Base-by-base conservation (phyloP, 2,113 vertebrate species). In the Megalops atlanticus region DNA sequence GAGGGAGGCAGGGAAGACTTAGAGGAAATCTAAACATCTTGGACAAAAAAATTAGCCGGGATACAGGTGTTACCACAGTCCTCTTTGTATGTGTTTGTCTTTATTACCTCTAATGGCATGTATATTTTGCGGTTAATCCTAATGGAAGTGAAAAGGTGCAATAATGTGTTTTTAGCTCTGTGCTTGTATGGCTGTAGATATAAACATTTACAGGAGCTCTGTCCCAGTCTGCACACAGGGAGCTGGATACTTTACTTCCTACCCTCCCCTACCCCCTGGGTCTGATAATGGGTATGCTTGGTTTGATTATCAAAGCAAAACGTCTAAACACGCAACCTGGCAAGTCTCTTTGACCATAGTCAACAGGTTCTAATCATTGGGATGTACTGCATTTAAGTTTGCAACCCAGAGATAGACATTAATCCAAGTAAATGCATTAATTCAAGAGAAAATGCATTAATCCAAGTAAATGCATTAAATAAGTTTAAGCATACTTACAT, bases 181-280 rank as follows among this genome's bases (percentile, higher is more conserved):
- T 2, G 43, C n/a, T 24, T 75, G 70, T 82, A 76, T 45, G 69
- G 21, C 31, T 35, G 43, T 11, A 54, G 54, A 47, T 38, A 40
- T 49, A 76, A 76, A 82, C 45, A 80, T 72, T 79, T 54, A 77
- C 18, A 27, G 35, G 43, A 33, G 41, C 40, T 24, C 16, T 79
- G 47, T 68, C 76, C 35, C 38, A 3, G 8, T 24, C 24, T n/a
- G 40, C 54, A 24, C 75, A 73, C 39, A 52, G 47, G 69, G 69
- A 52, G 73, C 43, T 24, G 33, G 38, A 77, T 38, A 77, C 21
- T 47, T 78, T 33, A 38, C 27, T 75, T 72, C 78, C 64, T 82
- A 74, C 18, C 40, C 54, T 43, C 5, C 43, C 7, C 43, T 45
- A 10, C 14, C 43, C 7, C 14, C 16, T 3, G 6, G 49, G 24